Conservation (phyloP, 2,888 invertebrate species). For the Acanthoscelides obtectus region DNA sequence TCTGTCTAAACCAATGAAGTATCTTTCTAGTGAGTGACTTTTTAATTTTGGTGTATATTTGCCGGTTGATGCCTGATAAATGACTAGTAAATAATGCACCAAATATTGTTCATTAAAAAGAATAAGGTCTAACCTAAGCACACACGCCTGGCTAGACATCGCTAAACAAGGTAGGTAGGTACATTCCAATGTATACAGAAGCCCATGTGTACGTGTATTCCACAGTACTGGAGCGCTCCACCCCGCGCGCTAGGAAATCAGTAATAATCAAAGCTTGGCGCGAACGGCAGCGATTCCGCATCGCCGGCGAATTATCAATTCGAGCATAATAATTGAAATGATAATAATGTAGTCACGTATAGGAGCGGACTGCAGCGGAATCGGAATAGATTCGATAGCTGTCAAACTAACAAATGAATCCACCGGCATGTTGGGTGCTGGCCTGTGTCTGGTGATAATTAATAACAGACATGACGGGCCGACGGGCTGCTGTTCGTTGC, state of each 20-base stretch:
- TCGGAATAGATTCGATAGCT: background rate
- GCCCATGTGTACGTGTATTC: no score
- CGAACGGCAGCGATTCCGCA: background rate
- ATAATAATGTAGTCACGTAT: conserved; percentile 18
- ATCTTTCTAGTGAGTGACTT: no score
- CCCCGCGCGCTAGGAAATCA: background rate
- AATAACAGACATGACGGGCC: background rate
- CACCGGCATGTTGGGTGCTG: background rate
- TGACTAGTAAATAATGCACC: no score
- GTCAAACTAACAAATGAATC: background rate
- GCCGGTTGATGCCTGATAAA: no score
- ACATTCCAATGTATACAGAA: no score
- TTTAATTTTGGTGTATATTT: no score
- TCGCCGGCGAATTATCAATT: conserved; percentile 1
- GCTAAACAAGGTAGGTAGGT: no score
- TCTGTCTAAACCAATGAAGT: no score
- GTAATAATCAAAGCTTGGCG: background rate
- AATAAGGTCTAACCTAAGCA: no score
- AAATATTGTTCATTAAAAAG: no score
- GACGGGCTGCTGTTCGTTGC: background rate
- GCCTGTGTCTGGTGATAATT: background rate
- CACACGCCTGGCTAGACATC: no score
- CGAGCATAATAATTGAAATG: conserved; percentile 19
- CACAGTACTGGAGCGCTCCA: background rate
- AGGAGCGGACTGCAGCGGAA: background rate